Evolutionary conservation across 2,113 vertebrate species (phyloP).

Genomic region (Pachycephala philippinensis): DNA sequence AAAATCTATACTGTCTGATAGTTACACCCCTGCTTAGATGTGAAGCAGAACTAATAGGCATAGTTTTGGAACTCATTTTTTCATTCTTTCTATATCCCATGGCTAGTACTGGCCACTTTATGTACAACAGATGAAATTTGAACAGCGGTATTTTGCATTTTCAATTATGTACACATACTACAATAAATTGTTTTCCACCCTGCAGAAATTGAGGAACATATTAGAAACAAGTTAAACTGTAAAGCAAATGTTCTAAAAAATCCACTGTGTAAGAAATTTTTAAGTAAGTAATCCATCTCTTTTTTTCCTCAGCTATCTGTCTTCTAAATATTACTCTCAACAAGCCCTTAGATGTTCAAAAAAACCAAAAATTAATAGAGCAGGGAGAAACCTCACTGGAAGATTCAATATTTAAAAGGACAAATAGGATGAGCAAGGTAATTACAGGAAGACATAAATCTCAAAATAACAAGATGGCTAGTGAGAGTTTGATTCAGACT

Average conservation of each 20-base stretch:
- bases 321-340: not conserved
- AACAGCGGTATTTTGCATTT: not conserved
- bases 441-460: not conserved
- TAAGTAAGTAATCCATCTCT: not conserved
- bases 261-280: not conserved
- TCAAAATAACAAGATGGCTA: not conserved
- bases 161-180: not conserved
- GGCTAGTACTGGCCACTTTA: not conserved
- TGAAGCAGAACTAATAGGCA: not conserved
- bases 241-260: not conserved
- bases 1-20: not conserved
- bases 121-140: not conserved
- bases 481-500: not conserved
- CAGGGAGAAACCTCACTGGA: not conserved
- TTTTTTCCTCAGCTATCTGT: not conserved
- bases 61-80: not conserved
- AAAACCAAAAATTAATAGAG: not conserved
- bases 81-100: not conserved
- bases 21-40: not conserved
- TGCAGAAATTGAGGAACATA: not conserved
- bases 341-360: not conserved
- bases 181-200: not conserved
- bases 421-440: not conserved
- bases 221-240: not conserved
- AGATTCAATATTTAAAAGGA: not conserved